Base-by-base conservation (phyloP, 1,140 invertebrate species). In the Agrilus planipennis region DNA sequence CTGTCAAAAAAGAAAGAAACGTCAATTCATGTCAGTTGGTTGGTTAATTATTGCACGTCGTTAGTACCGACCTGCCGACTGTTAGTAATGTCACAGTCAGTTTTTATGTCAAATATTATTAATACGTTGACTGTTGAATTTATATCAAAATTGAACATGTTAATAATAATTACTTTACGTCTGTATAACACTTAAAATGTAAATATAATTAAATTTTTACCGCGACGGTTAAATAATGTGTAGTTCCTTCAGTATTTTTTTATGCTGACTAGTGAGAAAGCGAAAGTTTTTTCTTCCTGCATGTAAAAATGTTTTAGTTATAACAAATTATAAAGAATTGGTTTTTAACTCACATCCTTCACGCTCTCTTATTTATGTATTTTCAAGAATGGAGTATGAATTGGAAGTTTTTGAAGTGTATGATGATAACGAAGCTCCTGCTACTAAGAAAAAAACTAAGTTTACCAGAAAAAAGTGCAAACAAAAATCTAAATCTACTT, bases 361-460 rank as follows among this genome's bases (percentile, higher is more conserved):
- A 9, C 19, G 2, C 30, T 32, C 1, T 30, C 12, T 11, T 29
- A n/a, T 10, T 32, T 17, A 36, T 16, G n/a, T n/a, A n/a, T n/a
- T n/a, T n/a, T n/a, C n/a, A n/a, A 32, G 27, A 34, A 62, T 62
- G 60, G 60, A 62, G 50, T 61, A 57, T 40, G 60, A 62, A 53
- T 42, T 62, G 47, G 60, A 62, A 51, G 58, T 62, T 34, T 62
- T 62, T 39, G 60, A 62, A 43, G 58, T 62, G 23, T 58, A 61
- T 41, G 60, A 62, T 34, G 53, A 58, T 17, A 52, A 45, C 44
- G 56, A 58, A 28, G 49, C 54, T 16, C 52, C 53, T 9, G 39
- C 51, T 12, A 52, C 39, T 5, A 58, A 52, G 41, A 58, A 52
- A 45, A 53, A 54, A 40, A 46, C 45, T 17, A 60, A 61, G 50